These are phyloP conservation scores for Melanotaenia boesemani DNA, from an alignment of 2,797 vertebrate species.

Conservation along the genomic window DNA sequence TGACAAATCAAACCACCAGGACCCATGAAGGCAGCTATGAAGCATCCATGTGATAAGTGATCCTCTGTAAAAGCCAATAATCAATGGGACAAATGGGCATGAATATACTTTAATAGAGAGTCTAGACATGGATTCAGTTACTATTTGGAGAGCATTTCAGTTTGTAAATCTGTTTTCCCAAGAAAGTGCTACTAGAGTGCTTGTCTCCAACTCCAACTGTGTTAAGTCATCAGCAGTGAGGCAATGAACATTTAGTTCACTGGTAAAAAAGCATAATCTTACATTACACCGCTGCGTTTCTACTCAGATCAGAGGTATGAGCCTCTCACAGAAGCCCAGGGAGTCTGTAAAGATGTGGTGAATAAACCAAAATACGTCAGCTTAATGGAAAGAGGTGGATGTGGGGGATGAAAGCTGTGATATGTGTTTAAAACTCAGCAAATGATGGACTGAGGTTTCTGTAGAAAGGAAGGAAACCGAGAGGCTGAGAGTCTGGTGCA, in stretches of 20 bases:
- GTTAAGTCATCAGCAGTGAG: constrained; percentile 9
- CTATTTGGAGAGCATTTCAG: constrained; percentile 25
- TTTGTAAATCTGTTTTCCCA: background rate
- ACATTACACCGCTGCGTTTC: constrained; percentile 18
- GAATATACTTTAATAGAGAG: constrained; percentile 24
- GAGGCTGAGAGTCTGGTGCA: background rate
- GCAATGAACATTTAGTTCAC: constrained; percentile 22
- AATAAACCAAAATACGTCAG: constrained; percentile 45
- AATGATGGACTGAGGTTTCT: constrained; percentile 19
- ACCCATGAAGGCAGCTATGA: background rate
- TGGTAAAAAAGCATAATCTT: constrained; percentile 23
- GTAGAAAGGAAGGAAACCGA: constrained; percentile 18
- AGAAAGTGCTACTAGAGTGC: background rate
- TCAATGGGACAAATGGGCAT: constrained; percentile 1
- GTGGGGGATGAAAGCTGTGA: constrained; percentile 27
- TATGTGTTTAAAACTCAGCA: constrained; percentile 47
- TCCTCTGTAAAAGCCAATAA: background rate
- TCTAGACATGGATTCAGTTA: background rate
- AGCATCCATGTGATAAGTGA: constrained; percentile 1
- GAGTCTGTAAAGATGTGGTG: constrained; percentile 26
- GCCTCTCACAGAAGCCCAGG: background rate
- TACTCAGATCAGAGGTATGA: background rate
- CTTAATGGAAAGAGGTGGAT: constrained; percentile 20
- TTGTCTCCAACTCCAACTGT: background rate
- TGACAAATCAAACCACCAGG: constrained; percentile 20